These are phyloP conservation scores for Echinometra lucunter DNA, from an alignment of 53 echinoderm and acorn worm species.

Conservation along the genomic window DNA sequence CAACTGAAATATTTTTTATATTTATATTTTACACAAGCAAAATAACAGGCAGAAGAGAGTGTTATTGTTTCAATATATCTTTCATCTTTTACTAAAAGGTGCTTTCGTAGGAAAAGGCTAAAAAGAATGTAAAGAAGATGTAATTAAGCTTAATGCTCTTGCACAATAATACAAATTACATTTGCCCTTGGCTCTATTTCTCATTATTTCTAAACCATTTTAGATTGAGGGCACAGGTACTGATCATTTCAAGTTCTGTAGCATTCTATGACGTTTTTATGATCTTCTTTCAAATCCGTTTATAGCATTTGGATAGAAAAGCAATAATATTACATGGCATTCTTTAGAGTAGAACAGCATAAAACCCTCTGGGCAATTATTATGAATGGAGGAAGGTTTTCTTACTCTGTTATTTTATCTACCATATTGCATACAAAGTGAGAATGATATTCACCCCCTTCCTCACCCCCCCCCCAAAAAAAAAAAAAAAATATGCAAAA, in stretches of 20 bases:
- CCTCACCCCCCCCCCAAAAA: no score
- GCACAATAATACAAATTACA: neutral
- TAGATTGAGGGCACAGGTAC: neutral
- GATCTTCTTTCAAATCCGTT: neutral
- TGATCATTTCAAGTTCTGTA: neutral
- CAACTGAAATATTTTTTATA: neutral
- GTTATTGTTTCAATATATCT: neutral
- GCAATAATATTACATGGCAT: no score
- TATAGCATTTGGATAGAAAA: neutral
- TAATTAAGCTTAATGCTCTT: neutral
- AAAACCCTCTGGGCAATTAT: no score
- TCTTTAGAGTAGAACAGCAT: no score
- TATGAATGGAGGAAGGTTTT: no score
- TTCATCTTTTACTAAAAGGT: neutral
- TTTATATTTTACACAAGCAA: neutral
- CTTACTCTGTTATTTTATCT: no score
- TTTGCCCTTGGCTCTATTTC: slow-evolving; percentile 2
- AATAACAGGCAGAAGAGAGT: neutral
- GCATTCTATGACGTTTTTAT: neutral
- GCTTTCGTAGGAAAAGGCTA: neutral
- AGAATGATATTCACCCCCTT: no score
- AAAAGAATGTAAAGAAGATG: neutral
- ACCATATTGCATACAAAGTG: no score
- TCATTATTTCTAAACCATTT: slow-evolving; percentile 5
- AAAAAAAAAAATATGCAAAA: no score